Conservation (phyloP, 1,140 invertebrate species). For the Drosophila pandora region DNA sequence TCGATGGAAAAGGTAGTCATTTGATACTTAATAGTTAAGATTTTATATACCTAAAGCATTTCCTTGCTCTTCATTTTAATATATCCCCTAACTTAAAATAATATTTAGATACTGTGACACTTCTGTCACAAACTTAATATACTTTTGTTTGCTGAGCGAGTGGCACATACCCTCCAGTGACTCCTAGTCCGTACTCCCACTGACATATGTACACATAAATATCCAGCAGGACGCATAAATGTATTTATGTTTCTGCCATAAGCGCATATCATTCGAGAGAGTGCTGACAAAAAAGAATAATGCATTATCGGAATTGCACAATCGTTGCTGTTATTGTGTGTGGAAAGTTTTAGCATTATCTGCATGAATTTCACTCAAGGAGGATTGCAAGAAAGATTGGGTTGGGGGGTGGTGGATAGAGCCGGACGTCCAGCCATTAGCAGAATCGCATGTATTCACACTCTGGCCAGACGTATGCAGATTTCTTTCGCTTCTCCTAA, state of each 20-base stretch:
- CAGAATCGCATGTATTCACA: slow-evolving; percentile 30
- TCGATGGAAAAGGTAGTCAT: no score
- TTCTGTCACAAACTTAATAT: not conserved
- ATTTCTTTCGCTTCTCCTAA: slow-evolving; percentile 41
- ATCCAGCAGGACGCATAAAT: not conserved
- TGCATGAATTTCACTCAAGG: slow-evolving; percentile 46
- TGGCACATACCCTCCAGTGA: not conserved
- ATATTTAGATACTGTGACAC: slow-evolving; percentile 1
- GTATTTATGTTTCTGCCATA: slow-evolving; percentile 25
- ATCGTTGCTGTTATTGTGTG: slow-evolving; percentile 70
- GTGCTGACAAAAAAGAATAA: slow-evolving; percentile 46
- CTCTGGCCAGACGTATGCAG: slow-evolving; percentile 52
- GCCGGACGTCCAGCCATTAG: slow-evolving; percentile 49
- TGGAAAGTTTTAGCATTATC: slow-evolving; percentile 66
- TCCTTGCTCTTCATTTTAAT: no score
- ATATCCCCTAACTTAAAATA: not conserved
- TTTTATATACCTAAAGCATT: not conserved
- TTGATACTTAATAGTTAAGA: not conserved
- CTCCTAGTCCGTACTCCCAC: not conserved
- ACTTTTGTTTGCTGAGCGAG: not conserved
- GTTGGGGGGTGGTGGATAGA: not conserved
- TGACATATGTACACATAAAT: slow-evolving; percentile 18
- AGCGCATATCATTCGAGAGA: slow-evolving; percentile 26
- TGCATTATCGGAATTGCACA: slow-evolving; percentile 79
- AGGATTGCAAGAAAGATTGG: slow-evolving; percentile 11